phyloP scores from a whole-genome alignment of 2,888 invertebrate species.

The Ernsta delagoae region DNA sequence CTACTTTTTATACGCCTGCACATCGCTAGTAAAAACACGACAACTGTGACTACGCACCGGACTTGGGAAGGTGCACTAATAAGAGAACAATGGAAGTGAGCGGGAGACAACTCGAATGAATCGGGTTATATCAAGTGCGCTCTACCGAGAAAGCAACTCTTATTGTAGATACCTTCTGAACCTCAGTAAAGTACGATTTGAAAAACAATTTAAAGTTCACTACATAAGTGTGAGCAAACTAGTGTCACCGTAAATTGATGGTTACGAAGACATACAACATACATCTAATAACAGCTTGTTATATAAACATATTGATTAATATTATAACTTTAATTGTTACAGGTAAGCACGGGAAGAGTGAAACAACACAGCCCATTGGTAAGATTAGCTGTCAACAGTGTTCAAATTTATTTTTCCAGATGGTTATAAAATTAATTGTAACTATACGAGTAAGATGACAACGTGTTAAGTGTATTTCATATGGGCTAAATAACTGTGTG shows the following conservation, averaged over 20 bases:
- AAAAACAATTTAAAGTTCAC: constrained; percentile 18
- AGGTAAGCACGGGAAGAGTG: constrained; percentile 18
- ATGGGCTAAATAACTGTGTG: constrained; percentile 26
- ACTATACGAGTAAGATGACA: neutral
- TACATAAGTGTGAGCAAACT: neutral
- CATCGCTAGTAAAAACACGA: constrained; percentile 82
- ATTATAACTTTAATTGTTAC: constrained; percentile 15
- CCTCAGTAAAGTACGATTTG: constrained; percentile 7
- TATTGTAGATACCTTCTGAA: constrained; percentile 34
- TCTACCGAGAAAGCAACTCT: constrained; percentile 69
- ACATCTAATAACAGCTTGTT: neutral
- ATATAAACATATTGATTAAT: neutral
- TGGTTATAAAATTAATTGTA: constrained; percentile 2
- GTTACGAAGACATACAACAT: neutral
- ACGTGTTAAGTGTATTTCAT: constrained; percentile 18
- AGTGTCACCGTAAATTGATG: constrained; percentile 3
- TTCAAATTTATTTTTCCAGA: neutral
- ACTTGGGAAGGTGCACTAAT: constrained; percentile 63
- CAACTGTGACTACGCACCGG: constrained; percentile 68
- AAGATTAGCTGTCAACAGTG: neutral
- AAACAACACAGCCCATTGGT: neutral
- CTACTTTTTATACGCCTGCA: constrained; percentile 84
- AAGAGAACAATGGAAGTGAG: constrained; percentile 42
- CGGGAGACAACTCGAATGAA: constrained; percentile 60
- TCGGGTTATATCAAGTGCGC: constrained; percentile 65